Base-by-base conservation (phyloP, 2,797 vertebrate genomes). In the Sebastes goodei region DNA sequence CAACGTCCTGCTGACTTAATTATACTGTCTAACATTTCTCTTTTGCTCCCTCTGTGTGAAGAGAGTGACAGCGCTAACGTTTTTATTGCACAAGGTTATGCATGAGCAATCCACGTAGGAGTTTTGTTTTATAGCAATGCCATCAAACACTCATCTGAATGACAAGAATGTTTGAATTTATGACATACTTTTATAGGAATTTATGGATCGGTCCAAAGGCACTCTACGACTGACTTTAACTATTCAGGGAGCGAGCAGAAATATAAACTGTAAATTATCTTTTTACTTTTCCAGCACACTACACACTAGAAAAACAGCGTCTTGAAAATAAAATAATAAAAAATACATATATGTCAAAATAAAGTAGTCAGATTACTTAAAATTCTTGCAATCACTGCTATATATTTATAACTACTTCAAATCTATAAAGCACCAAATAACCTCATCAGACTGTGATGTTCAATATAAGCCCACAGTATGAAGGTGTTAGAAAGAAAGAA, bases 1-100 rank as follows among this genome's bases (percentile, higher is more conserved):
- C 29, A 60, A 56, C 74, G 79, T 83, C 78, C 72, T 73, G 74
- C 76, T 66, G 69, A 74, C 70, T 72, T 69, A 38, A 89, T 92
- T 80, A 79, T 20, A 20, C 20, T 4, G 10, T 55, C 59, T 33
- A 60, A 46, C 65, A 38, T 82, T 85, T 87, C 42, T 62, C 4
- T 74, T 82, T 66, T 46, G 25, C 71, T 82, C 82, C 38, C 66
- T 68, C 55, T 33, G n/a, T 53, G 38, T 49, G 46, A 71, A n/a
- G 38, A 65, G 80, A 76, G 21, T 29, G 67, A 76, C 10, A 15
- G 15, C 12, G 9, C 32, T 32, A 20, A 21, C 23, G 8, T 61
- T 82, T 66, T 85, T 49, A 74, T 68, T 59, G 56, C 38, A 33
- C 11, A 67, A 56, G 53, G 9, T 75, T 62, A 82, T 52, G 17